Evolutionary conservation across 2,797 vertebrate genomes (phyloP).

Genomic region (Dermochelys coriacea): DNA sequence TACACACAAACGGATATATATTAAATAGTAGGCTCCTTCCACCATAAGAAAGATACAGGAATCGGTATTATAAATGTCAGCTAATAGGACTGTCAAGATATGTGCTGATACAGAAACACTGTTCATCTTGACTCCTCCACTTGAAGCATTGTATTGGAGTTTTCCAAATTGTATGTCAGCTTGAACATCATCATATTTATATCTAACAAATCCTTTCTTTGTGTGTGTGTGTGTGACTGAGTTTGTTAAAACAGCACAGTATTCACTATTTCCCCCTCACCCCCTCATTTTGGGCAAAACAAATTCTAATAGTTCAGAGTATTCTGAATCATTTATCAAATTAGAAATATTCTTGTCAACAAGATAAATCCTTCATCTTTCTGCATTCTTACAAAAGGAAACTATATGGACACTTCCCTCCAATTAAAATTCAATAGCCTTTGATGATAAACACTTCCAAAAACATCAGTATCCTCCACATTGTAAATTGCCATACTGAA

Average conservation of each 20-base stretch:
- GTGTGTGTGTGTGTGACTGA: background rate
- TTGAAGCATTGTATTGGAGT: background rate
- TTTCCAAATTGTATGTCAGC: conserved; percentile 6
- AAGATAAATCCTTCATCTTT: conserved; percentile 16
- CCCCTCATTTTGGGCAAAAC: background rate
- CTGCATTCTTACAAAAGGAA: conserved; percentile 21
- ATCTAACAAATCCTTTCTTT: background rate
- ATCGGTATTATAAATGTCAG: background rate
- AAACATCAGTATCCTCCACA: conserved; percentile 50
- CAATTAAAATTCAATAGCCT: conserved; percentile 63
- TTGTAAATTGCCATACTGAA: conserved; percentile 53
- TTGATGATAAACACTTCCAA: conserved; percentile 44
- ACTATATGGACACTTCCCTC: conserved; percentile 68
- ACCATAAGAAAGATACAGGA: background rate
- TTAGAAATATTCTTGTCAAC: background rate
- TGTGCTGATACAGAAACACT: background rate
- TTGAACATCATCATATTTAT: background rate
- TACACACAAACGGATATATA: background rate
- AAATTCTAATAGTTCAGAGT: conserved; percentile 14
- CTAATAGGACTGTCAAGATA: background rate
- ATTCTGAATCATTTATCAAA: conserved; percentile 10
- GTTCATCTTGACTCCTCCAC: background rate
- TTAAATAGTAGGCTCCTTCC: background rate
- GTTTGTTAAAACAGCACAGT: background rate
- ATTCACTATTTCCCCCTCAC: background rate